Evolutionary conservation across 2,888 invertebrate genomes (phyloP), one percentile per base, ranked within the genome.

Genomic region (Cantharis rufa): DNA sequence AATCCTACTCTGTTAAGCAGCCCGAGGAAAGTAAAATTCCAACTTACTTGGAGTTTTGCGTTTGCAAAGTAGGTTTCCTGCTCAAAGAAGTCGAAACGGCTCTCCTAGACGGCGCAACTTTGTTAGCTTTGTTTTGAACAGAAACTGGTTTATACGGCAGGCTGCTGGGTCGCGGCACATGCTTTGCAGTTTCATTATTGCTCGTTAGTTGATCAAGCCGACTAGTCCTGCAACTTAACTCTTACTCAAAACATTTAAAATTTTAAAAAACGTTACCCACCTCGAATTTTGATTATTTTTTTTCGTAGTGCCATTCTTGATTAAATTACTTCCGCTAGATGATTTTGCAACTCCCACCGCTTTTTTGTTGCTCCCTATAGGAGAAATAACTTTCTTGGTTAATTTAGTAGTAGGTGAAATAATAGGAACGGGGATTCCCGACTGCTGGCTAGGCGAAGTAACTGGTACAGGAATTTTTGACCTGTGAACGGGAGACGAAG

Each of bases 401-500:
- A 89, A 62, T 71, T 82, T 83, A 16, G 78, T 80, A 10, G 77
- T 79, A 3, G 83, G 83, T 5, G 84, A 83, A n/a, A 86, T 84
- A 27, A 86, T 85, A 4, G 90, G 89, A 10, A 92, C 89, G 16
- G 92, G 92, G 80, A 92, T 92, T 64, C 91, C 91, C 3, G 88
- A 89, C 15, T 92, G 92, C 82, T 92, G 90, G 3, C 93, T 91
- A 15, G 94, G 94, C 21, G 94, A 94, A 1, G 93, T 92, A 80
- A 95, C 92, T 1, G 93, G 92, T 77, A 95, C 89, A 2, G 95
- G 95, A 82, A 95, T 95, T 84, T 93, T 93, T 0, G 94, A 94
- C 78, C 93, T 92, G 11, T 89, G 87, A 28, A 88, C 89, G 0
- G 90, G 89, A 2, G 89, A 89, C 9, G 83, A 83, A 3, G 87